phyloP scores from a whole-genome alignment of 2,113 vertebrate species.

The Chauna torquata region DNA sequence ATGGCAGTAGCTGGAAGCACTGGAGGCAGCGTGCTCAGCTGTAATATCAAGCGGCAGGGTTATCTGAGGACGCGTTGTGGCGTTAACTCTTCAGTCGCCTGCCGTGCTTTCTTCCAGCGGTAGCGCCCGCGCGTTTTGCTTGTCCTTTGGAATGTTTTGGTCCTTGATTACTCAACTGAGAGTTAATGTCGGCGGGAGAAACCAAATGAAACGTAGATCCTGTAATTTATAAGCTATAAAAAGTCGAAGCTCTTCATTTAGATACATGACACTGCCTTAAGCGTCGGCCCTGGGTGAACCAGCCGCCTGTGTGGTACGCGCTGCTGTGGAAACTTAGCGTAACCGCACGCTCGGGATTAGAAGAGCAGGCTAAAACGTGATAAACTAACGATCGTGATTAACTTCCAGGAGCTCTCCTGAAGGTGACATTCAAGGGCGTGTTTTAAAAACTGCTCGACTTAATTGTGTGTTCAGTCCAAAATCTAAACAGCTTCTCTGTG shows the following conservation, averaged over 20 bases:
- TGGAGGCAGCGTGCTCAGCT: conserved; percentile 51
- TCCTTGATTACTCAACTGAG: not conserved
- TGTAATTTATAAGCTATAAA: conserved; percentile 35
- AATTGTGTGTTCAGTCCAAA: not conserved
- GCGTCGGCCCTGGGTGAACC: conserved; percentile 3
- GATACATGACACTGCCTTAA: not conserved
- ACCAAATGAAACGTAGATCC: not conserved
- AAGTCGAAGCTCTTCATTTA: not conserved
- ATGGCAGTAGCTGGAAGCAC: conserved; percentile 47
- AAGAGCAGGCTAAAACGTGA: not conserved
- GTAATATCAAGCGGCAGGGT: conserved; percentile 35
- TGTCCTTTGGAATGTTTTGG: not conserved
- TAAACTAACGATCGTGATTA: not conserved
- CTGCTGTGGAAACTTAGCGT: not conserved
- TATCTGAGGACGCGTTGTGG: conserved; percentile 52
- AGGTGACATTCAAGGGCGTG: conserved; percentile 12
- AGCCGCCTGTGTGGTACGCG: not conserved
- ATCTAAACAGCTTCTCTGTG: conserved; percentile 42
- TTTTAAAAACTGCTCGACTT: not conserved
- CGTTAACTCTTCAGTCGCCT: conserved; percentile 57
- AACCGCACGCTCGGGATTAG: not conserved
- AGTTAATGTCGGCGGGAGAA: not conserved
- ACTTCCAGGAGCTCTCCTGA: conserved; percentile 22
- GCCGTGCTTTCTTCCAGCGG: not conserved
- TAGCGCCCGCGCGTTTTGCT: not conserved